Conservation (phyloP, 2,113 vertebrate genomes). For the Myotis davidii region DNA sequence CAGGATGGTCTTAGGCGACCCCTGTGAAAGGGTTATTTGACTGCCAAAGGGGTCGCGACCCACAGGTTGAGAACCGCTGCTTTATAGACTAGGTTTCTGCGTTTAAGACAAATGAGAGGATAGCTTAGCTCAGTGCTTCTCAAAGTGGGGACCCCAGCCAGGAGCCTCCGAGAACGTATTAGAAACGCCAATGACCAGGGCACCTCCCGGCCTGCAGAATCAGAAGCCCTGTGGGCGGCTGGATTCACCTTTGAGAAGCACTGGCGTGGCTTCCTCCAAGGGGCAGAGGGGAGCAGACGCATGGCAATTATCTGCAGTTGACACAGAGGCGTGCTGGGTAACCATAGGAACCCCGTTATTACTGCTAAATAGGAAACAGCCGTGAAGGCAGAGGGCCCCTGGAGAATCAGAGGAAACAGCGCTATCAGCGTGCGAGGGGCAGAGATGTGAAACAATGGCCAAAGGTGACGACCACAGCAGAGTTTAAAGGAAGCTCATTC, state of each 20-base stretch:
- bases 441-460: background rate
- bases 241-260: background rate
- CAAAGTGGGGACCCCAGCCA: background rate
- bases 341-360: constrained; percentile 49
- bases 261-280: background rate
- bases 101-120: background rate
- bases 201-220: background rate
- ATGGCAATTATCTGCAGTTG: background rate
- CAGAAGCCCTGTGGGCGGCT: background rate
- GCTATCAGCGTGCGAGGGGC: background rate
- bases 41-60: too few species aligned
- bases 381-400: background rate
- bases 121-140: background rate
- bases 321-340: constrained; percentile 13
- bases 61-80: too few species aligned
- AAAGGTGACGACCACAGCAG: background rate
- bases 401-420: constrained; percentile 47
- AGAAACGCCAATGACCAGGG: background rate
- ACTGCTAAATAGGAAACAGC: constrained; percentile 50
- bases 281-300: background rate
- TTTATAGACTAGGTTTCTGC: background rate
- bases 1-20: too few species aligned
- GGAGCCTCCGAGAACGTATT: background rate
- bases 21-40: too few species aligned
- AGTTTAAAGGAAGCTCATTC: constrained; percentile 47